phyloP scores from a whole-genome alignment of 2,888 invertebrate species.

The Sipha maydis region DNA sequence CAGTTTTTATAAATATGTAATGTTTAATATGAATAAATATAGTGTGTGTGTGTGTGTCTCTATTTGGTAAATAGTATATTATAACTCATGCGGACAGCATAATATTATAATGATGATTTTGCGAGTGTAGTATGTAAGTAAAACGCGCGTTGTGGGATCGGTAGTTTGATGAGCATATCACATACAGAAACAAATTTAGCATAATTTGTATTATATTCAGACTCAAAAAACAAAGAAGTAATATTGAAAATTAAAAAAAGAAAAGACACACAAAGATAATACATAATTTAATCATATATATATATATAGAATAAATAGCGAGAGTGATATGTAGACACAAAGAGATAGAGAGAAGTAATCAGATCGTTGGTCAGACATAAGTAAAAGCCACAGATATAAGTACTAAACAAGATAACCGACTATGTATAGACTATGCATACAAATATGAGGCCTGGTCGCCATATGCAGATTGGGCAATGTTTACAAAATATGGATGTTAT shows the following conservation, averaged over 20 bases:
- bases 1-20: background rate
- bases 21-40: background rate
- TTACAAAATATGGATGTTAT: too few relatives aligned
- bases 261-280: constrained; percentile 1
- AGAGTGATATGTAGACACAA: background rate
- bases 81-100: background rate
- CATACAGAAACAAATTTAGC: constrained; percentile 2
- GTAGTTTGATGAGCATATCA: constrained; percentile 18
- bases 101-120: background rate
- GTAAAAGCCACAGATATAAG: too few relatives aligned
- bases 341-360: constrained; percentile 20
- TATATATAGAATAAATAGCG: background rate
- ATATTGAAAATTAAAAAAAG: background rate
- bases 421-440: too few relatives aligned
- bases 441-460: too few relatives aligned
- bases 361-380: constrained; percentile 32
- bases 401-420: too few relatives aligned
- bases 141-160: background rate
- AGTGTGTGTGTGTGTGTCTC: background rate
- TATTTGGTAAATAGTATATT: background rate
- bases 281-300: background rate
- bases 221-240: background rate
- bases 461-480: too few relatives aligned
- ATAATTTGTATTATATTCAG: constrained; percentile 10
- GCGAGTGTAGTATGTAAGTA: background rate